Evolutionary conservation across 2,888 invertebrate genomes (phyloP), one percentile per base, ranked within the genome.

Genomic region (Synergus umbraculus): DNA sequence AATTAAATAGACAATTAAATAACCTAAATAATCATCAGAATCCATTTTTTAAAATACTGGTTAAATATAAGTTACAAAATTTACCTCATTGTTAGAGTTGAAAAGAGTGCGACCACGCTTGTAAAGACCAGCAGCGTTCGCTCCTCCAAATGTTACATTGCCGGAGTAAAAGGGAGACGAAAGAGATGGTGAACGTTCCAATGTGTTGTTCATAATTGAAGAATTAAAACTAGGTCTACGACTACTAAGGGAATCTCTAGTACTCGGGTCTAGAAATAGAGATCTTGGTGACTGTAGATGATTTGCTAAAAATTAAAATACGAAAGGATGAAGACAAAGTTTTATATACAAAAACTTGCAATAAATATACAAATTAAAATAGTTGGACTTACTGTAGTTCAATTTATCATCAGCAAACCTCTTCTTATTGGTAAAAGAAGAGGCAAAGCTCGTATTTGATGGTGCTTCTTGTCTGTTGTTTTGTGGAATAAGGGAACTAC

Each of bases 131-230:
- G 89, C 87, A n/a, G 91, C 88, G 83, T 91, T 92, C 15, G 96
- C 95, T 63, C 97, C 97, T 2, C 97, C 97, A 90, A 96, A 97
- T 83, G 94, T 95, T 1, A 96, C 96, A 82, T 94, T 94, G 41
- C 96, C 96, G 83, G 94, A 93, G 89, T 97, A 97, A 90, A 97
- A 97, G 15, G 97, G 96, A 2, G 96, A 96, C 73, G 92, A 92
- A 13, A 92, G 82, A 0, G 88, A 85, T 37, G 93, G 88, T 73
- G 93, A 92, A 82, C 92, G 92, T 81, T 93, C 92, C 60, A 93
- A 89, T 60, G 92, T 86, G 54, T 93, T 93, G 80, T 91, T 91
- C 86, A 93, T 92, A 64, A 93, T 88, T 29, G 93, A 93, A 5
- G 93, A 92, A 84, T 93, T 93, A 86, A 94, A 94, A 58, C 93